Percentiles rank a stretch among this genome's conserved stretches.
phyloP scores from a whole-genome alignment of 2,888 invertebrate genomes.

The Schizotus pectinicornis region DNA sequence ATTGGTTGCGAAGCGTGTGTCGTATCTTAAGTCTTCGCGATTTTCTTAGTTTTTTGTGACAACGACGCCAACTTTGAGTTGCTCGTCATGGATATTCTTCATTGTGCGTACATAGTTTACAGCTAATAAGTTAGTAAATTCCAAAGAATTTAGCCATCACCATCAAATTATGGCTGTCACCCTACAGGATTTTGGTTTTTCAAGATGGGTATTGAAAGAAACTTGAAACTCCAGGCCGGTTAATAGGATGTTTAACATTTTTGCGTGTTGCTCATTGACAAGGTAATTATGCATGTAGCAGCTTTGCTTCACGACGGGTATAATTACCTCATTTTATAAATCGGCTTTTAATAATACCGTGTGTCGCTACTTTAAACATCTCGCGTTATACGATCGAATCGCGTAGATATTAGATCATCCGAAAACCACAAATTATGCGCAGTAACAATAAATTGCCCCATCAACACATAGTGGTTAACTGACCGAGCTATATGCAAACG shows the following conservation, averaged over 20 bases:
- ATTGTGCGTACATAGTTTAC: too few species aligned
- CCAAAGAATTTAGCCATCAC: too few species aligned
- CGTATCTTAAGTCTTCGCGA: too few species aligned
- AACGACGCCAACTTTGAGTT: too few species aligned
- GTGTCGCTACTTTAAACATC: conserved; percentile 26
- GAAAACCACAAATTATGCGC: conserved; percentile 30
- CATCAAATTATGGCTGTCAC: too few species aligned
- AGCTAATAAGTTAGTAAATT: too few species aligned
- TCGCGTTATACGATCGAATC: conserved; percentile 16
- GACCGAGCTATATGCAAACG: conserved; percentile 18
- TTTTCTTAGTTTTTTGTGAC: too few species aligned
- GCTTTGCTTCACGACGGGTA: conserved; percentile 13
- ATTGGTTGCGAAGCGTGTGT: too few species aligned
- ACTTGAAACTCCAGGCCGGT: too few species aligned
- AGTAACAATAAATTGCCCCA: conserved; percentile 33
- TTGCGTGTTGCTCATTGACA: conserved; percentile 24
- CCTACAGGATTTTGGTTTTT: too few species aligned
- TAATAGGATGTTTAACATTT: neutral
- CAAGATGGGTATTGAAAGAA: too few species aligned
- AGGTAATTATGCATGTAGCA: conserved; percentile 22
- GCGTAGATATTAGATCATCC: conserved; percentile 24
- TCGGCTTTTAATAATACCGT: conserved; percentile 27
- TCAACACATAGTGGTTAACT: conserved; percentile 31
- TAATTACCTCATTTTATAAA: conserved; percentile 30
- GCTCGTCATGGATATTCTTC: too few species aligned